Conservation (phyloP, 2,113 vertebrate genomes). For the Semicossyphus pulcher region DNA sequence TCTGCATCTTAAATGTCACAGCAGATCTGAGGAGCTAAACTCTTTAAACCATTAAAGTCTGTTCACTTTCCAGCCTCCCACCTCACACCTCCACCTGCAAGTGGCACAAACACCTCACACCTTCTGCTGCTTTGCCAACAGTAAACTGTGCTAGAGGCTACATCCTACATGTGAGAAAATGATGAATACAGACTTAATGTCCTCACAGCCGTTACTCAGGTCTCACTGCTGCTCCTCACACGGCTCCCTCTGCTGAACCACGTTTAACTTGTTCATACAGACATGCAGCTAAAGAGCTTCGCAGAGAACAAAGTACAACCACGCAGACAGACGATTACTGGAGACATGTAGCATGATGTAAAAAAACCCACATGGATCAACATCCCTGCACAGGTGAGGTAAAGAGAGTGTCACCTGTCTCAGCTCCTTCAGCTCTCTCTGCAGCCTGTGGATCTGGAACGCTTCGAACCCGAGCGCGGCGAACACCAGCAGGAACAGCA, state of each 20-base stretch:
- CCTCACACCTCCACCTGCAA: constrained; percentile 34
- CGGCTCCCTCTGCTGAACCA: no score
- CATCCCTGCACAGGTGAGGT: no score
- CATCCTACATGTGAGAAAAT: background rate
- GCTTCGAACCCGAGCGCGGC: constrained; percentile 63
- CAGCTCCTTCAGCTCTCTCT: constrained; percentile 42
- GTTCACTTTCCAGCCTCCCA: constrained; percentile 51
- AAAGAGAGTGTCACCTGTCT: constrained; percentile 65
- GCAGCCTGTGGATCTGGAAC: constrained; percentile 61
- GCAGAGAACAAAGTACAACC: background rate
- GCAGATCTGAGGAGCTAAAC: background rate
- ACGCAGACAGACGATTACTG: no score
- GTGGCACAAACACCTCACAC: constrained; percentile 18
- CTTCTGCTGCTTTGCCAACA: background rate
- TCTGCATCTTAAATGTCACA: constrained; percentile 66
- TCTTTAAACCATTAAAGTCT: no score
- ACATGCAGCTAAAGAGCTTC: background rate
- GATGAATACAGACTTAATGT: no score
- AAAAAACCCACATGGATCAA: no score
- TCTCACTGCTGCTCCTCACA: background rate
- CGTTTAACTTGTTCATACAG: background rate
- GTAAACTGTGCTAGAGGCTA: background rate
- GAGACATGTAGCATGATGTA: no score
- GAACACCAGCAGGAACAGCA: constrained; percentile 74
- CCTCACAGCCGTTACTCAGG: no score